A percentile compares a stretch with the other conserved stretches of the same genome.
phyloP scores from a whole-genome alignment of 2,113 vertebrate genomes.

The Malurus cyaneus region DNA sequence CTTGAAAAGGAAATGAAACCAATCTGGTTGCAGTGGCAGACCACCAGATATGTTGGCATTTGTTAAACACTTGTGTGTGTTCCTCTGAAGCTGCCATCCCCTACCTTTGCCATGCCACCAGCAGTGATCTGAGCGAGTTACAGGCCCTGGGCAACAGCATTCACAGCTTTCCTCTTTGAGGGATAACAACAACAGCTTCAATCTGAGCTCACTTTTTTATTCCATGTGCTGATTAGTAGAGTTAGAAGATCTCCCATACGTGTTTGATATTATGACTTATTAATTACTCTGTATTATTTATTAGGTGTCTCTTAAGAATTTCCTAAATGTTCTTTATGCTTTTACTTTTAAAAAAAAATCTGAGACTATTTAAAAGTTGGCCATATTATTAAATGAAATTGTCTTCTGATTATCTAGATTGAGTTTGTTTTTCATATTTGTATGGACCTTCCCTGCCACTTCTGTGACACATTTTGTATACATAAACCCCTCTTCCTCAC shows the following conservation, averaged over 20 bases:
- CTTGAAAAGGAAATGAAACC: neutral
- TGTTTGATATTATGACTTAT: neutral
- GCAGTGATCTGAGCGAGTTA: rapidly evolving
- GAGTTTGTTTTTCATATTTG: neutral
- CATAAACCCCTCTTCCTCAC: neutral
- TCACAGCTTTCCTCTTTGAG: neutral
- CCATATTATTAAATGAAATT: neutral
- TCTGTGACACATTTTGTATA: neutral
- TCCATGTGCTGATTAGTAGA: neutral
- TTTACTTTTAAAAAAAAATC: neutral
- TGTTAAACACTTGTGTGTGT: neutral
- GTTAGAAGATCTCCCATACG: neutral
- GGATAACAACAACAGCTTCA: neutral
- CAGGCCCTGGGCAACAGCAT: rapidly evolving
- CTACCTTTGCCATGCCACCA: neutral
- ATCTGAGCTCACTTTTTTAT: neutral
- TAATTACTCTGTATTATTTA: neutral
- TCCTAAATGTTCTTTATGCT: neutral
- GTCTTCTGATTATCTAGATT: neutral
- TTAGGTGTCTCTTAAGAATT: neutral
- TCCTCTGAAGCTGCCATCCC: neutral
- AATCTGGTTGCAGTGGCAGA: neutral
- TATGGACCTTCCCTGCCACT: neutral
- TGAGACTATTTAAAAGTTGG: neutral
- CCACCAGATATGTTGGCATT: neutral